These are phyloP conservation scores for Carpatolechia fugitivella DNA, from an alignment of 2,888 invertebrate species.

Conservation along the genomic window DNA sequence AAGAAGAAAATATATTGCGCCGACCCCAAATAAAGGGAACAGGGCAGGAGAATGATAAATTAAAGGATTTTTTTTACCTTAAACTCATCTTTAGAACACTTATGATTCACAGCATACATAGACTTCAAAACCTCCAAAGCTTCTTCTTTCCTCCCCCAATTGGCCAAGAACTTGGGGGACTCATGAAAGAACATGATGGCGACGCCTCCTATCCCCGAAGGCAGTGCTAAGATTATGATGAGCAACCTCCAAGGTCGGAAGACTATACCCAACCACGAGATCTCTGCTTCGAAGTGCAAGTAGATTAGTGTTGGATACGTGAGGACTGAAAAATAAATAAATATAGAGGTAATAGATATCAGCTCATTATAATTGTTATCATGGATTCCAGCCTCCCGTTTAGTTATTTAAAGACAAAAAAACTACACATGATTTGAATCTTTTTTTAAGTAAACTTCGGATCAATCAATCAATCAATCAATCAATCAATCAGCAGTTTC, in stretches of 20 bases:
- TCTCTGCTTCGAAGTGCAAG: constrained; percentile 55
- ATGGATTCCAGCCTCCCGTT: too few relatives aligned
- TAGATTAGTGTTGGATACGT: constrained; percentile 82
- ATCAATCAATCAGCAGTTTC: too few relatives aligned
- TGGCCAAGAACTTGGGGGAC: constrained; percentile 87
- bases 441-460: too few relatives aligned
- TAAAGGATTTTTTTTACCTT: too few relatives aligned
- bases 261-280: constrained; percentile 68
- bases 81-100: constrained; percentile 42
- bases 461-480: too few relatives aligned
- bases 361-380: too few relatives aligned
- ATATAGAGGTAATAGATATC: neutral
- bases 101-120: constrained; percentile 57
- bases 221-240: constrained; percentile 69
- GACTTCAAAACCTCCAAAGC: constrained; percentile 74
- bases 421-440: too few relatives aligned
- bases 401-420: too few relatives aligned
- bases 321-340: constrained; percentile 66
- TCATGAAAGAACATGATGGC: constrained; percentile 83
- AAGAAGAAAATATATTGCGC: too few relatives aligned
- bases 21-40: too few relatives aligned
- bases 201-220: constrained; percentile 75
- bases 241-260: constrained; percentile 88
- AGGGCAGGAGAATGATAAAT: too few relatives aligned
- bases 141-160: constrained; percentile 79